phyloP scores from a whole-genome alignment of 2,797 vertebrate genomes.

The Peromyscus attwateri region DNA sequence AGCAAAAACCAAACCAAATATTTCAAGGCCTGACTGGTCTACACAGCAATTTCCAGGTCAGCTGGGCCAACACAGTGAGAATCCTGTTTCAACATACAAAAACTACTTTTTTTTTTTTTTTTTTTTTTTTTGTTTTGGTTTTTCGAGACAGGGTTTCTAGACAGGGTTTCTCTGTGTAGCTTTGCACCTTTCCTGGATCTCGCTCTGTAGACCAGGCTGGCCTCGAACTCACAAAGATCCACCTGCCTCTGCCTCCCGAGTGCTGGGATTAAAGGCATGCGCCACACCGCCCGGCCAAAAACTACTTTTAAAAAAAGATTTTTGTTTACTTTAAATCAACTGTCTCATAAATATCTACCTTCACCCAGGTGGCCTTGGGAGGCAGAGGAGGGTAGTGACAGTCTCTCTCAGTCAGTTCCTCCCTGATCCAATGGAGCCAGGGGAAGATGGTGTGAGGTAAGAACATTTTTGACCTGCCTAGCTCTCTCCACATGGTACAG shows the following conservation, averaged over 20 bases:
- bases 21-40: background rate
- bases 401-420: background rate
- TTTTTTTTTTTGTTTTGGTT: too few relatives aligned
- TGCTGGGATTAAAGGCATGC: too few relatives aligned
- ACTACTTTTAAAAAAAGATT: background rate
- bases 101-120: background rate
- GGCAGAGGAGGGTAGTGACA: background rate
- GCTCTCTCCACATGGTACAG: background rate
- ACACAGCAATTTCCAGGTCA: background rate
- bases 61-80: background rate
- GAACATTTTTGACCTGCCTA: background rate
- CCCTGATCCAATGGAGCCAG: background rate
- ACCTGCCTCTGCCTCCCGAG: too few relatives aligned
- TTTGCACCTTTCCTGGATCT: too few relatives aligned
- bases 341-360: background rate
- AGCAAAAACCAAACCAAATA: background rate
- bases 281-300: background rate
- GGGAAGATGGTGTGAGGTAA: background rate
- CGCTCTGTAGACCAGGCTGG: too few relatives aligned
- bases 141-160: too few relatives aligned
- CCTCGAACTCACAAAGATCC: too few relatives aligned
- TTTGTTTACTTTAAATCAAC: background rate
- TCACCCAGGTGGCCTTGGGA: conserved; percentile 10
- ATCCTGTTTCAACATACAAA: background rate
- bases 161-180: too few relatives aligned